Evolutionary conservation across 2,888 invertebrate genomes (phyloP).

Genomic region (Omphaloscelis lunosa): DNA sequence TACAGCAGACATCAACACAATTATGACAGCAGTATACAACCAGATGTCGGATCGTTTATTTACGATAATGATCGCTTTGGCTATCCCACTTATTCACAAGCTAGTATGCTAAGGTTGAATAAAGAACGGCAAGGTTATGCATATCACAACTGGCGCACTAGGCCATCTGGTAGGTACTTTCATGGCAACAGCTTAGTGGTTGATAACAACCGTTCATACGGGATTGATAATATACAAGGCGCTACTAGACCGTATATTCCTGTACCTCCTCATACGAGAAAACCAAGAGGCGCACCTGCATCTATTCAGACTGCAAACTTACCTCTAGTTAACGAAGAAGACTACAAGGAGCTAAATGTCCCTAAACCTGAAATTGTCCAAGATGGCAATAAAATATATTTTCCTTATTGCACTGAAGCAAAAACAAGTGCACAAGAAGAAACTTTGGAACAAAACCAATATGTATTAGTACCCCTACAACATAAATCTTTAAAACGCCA

Average conservation of each 20-base stretch:
- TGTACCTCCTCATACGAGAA: constrained; percentile 4
- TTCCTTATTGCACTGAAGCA: constrained; percentile 15
- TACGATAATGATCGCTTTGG: constrained; percentile 67
- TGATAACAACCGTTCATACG: constrained; percentile 53
- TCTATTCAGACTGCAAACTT: constrained; percentile 26
- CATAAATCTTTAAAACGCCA: constrained; percentile 2
- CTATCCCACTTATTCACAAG: constrained; percentile 77
- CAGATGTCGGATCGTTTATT: constrained; percentile 10
- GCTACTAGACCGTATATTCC: constrained; percentile 18
- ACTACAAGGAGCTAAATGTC: constrained; percentile 7
- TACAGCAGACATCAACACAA: constrained; percentile 17
- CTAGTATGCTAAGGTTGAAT: constrained; percentile 68
- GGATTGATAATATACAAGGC: constrained; percentile 21
- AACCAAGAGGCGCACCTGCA: constrained; percentile 2
- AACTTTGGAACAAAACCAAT: constrained; percentile 13
- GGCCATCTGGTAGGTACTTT: constrained; percentile 43
- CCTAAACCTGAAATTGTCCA: background rate
- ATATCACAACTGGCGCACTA: constrained; percentile 32
- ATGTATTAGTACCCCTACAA: constrained; percentile 16
- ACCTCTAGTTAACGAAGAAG: constrained; percentile 49
- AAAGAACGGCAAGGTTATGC: constrained; percentile 61
- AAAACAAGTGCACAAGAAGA: constrained; percentile 6
- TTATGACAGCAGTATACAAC: constrained; percentile 17
- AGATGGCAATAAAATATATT: constrained; percentile 7
- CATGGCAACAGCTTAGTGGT: constrained; percentile 58